Evolutionary conservation across 2,113 vertebrate species (phyloP), one percentile per base, ranked within the genome.

Genomic region (Nicator chloris): DNA sequence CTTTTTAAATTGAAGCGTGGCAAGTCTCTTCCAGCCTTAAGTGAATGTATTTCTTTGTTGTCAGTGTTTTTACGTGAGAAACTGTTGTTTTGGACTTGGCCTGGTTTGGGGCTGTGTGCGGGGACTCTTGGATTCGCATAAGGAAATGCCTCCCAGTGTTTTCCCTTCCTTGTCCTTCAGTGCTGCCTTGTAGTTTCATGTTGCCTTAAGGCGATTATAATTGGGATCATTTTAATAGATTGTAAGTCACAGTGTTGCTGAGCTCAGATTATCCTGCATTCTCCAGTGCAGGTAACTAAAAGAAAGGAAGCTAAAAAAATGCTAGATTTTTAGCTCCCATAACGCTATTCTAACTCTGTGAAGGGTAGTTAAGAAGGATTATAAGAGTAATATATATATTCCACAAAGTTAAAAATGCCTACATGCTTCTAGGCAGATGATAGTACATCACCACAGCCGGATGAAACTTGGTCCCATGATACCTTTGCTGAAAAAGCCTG

Each of bases 91-190:
- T 65, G 50, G 23, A 5, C 22, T 69, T 76, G 8, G 22, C 2
- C 6, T 88, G 2, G 18, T 45, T 82, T 57, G 11, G 20, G 26
- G 15, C 19, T 80, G 3, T 23, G 5, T 24, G 20, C 4, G 12
- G 28, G 11, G 47, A 13, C 16, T 61, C 42, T 47, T 71, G 17
- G 33, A 47, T 39, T 65, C 1, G 0, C 13, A 0, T 45, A 13
- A 82, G 47, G 66, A 81, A 64, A 47, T 11, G 3, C 1, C 0
- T 31, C 17, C 23, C 50, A 3, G 5, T 56, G 24, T 51, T 19
- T 61, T 82, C 31, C 56, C 7, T 87, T 42, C 24, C 30, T 17
- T 44, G 15, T 71, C 40, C 10, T 75, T 93, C 11, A 5, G 1
- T 42, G 22, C 23, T 76, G 51, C 40, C 33, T 42, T 44, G 15